Conservation (phyloP, 2,888 invertebrate genomes). For the Adineta ricciae region DNA sequence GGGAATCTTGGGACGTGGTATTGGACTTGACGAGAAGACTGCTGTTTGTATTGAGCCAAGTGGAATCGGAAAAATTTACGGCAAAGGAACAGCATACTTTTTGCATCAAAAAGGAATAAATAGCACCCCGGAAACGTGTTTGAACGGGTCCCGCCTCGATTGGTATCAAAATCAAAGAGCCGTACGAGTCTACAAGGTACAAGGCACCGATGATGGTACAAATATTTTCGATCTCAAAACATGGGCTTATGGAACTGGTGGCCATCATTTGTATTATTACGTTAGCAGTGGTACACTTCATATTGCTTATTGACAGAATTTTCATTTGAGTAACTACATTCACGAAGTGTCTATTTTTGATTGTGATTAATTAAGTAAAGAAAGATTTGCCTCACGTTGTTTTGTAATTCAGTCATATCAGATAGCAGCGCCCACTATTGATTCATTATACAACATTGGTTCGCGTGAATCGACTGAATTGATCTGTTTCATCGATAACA, state of each 20-base stretch:
- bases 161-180: constrained; percentile 27
- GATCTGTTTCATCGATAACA: background rate
- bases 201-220: constrained; percentile 21
- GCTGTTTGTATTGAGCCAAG: constrained; percentile 27
- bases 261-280: constrained; percentile 21
- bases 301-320: background rate
- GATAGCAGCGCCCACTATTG: background rate
- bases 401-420: background rate
- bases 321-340: background rate
- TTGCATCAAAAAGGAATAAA: constrained; percentile 15
- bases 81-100: constrained; percentile 23
- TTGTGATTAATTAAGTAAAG: too few species aligned
- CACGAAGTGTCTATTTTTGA: too few species aligned
- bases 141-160: constrained; percentile 6
- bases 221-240: constrained; percentile 23
- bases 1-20: constrained; percentile 21
- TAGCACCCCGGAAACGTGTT: constrained; percentile 21
- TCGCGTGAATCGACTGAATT: background rate
- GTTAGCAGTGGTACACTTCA: constrained; percentile 19
- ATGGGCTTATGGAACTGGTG: constrained; percentile 26
- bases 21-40: constrained; percentile 28
- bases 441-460: background rate
- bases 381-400: too few species aligned
- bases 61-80: constrained; percentile 22
- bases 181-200: constrained; percentile 24